Evolutionary conservation across 2,888 invertebrate species (phyloP).

Genomic region (Formica aserva): DNA sequence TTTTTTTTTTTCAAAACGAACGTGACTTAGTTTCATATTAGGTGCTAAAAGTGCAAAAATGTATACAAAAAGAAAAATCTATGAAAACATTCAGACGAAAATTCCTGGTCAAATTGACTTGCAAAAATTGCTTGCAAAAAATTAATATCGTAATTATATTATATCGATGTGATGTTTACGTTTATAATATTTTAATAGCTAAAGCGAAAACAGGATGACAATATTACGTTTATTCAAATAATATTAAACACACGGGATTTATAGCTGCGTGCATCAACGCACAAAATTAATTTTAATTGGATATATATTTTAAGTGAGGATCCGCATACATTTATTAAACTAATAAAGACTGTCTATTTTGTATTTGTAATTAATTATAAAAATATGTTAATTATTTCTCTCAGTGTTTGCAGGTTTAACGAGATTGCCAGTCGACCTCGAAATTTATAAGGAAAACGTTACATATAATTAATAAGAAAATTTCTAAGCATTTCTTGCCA

Average conservation of each 20-base stretch:
- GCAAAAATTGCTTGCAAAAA: neutral
- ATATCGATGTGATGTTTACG: slow-evolving; percentile 36
- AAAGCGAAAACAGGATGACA: slow-evolving; percentile 64
- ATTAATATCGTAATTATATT: slow-evolving; percentile 64
- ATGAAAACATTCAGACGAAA: slow-evolving; percentile 20
- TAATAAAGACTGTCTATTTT: slow-evolving; percentile 64
- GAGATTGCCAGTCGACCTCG: neutral
- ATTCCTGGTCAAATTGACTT: slow-evolving; percentile 46
- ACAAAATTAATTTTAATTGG: slow-evolving; percentile 51
- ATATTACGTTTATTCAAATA: slow-evolving; percentile 34
- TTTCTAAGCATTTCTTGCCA: slow-evolving; percentile 10
- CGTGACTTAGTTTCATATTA: slow-evolving; percentile 1
- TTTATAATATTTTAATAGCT: slow-evolving; percentile 68
- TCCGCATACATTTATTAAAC: slow-evolving; percentile 51
- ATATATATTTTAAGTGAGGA: slow-evolving; percentile 49
- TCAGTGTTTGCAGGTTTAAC: slow-evolving; percentile 39
- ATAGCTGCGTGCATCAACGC: slow-evolving; percentile 47
- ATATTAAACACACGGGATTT: slow-evolving; percentile 37
- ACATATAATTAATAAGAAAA: slow-evolving; percentile 1
- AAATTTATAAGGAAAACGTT: slow-evolving; percentile 11
- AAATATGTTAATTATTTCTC: slow-evolving; percentile 48
- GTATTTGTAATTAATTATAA: slow-evolving; percentile 54
- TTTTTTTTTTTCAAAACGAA: neutral
- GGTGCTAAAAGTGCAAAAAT: slow-evolving; percentile 1
- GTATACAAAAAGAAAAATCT: neutral